Percentiles rank a stretch among this genome's conserved stretches.
Conservation (phyloP, 92 coral and sea anemone genomes). For the Virgularia gustaviana region DNA sequence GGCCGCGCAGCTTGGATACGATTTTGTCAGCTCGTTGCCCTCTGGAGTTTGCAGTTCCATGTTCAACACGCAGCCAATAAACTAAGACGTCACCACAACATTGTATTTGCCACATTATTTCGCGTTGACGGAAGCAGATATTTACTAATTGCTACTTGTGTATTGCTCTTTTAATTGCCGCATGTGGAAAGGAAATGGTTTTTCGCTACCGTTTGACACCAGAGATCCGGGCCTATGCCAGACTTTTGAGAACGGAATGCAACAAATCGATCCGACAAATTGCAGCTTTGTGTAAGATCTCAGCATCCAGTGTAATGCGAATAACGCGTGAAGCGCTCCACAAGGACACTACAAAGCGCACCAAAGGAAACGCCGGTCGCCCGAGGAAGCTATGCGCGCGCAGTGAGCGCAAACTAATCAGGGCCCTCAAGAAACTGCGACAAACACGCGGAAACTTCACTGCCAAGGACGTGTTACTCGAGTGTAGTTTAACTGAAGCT, state of each 20-base stretch:
- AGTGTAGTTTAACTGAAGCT: not conserved
- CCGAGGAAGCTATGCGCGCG: not conserved
- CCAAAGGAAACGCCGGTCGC: too few species aligned
- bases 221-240: not conserved
- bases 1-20: too few species aligned
- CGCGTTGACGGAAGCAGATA: too few species aligned
- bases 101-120: too few species aligned
- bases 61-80: too few species aligned
- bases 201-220: not conserved
- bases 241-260: not conserved
- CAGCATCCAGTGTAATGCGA: not conserved
- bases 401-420: not conserved
- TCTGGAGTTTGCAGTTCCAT: too few species aligned
- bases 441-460: not conserved
- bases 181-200: too few species aligned
- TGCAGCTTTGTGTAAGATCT: not conserved
- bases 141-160: too few species aligned
- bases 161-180: too few species aligned
- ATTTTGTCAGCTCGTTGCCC: too few species aligned
- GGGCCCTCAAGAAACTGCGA: not conserved
- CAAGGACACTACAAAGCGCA: not conserved
- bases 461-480: too few species aligned
- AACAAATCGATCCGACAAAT: not conserved
- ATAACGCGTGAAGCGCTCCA: not conserved
- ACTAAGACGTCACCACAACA: too few species aligned